Conservation (phyloP, 2,113 vertebrate species). For the Pica pica region DNA sequence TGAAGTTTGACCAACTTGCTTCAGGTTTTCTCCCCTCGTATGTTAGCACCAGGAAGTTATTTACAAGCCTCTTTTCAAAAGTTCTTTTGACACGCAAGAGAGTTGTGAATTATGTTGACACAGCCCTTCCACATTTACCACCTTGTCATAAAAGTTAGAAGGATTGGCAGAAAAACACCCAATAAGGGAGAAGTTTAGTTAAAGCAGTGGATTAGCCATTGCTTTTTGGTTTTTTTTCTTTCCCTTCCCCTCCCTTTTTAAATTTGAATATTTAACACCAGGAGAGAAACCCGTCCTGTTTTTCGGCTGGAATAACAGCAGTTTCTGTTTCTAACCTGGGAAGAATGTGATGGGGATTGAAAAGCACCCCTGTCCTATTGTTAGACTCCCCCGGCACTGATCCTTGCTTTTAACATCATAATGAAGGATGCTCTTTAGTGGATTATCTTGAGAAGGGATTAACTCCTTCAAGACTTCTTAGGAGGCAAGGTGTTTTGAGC, state of each 20-base stretch:
- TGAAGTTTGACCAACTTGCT: neutral
- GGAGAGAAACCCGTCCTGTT: conserved; percentile 63
- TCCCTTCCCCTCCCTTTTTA: conserved; percentile 2
- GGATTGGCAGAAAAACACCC: conserved; percentile 18
- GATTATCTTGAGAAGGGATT: conserved; percentile 90
- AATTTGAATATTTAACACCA: conserved; percentile 74
- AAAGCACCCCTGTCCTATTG: conserved; percentile 80
- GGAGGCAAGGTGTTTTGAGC: conserved; percentile 86
- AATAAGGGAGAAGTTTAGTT: conserved; percentile 37
- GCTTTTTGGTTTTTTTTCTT: neutral
- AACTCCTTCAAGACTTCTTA: conserved; percentile 87
- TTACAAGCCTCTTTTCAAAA: conserved; percentile 4
- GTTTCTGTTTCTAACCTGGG: conserved; percentile 86
- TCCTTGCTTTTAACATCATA: conserved; percentile 89
- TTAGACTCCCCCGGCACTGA: conserved; percentile 78
- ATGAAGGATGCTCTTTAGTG: conserved; percentile 89
- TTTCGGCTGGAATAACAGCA: conserved; percentile 74
- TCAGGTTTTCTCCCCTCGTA: neutral
- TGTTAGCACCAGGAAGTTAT: neutral
- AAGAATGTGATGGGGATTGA: conserved; percentile 81
- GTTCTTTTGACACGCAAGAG: neutral
- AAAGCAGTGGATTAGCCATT: conserved; percentile 24
- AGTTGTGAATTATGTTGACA: neutral
- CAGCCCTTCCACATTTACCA: neutral
- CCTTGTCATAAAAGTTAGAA: conserved; percentile 13